Evolutionary conservation across 2,888 invertebrate genomes (phyloP).

Genomic region (Dicyrtomina minuta): DNA sequence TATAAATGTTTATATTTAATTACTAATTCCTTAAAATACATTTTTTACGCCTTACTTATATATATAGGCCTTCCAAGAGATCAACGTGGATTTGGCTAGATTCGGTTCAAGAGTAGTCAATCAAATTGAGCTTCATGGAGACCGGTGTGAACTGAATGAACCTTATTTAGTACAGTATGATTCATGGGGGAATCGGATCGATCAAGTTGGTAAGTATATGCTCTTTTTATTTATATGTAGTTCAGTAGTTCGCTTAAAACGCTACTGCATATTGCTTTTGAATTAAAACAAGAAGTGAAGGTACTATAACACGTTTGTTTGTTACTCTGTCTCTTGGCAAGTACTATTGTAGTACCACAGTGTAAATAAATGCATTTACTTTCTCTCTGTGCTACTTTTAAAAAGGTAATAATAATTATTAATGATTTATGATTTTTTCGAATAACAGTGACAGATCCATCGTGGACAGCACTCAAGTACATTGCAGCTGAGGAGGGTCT

Average conservation of each 20-base stretch:
- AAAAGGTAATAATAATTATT: neutral
- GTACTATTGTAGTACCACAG: too few relatives aligned
- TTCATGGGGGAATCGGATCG: conserved; percentile 61
- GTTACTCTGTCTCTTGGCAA: too few relatives aligned
- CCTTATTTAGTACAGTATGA: conserved; percentile 59
- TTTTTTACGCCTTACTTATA: neutral
- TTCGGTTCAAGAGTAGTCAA: conserved; percentile 59
- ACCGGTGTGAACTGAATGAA: conserved; percentile 59
- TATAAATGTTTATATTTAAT: too few relatives aligned
- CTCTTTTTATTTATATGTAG: neutral
- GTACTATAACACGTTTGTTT: neutral
- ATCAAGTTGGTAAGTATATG: conserved; percentile 56
- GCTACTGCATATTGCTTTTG: too few relatives aligned
- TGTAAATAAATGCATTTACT: too few relatives aligned
- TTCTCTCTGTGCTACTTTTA: too few relatives aligned
- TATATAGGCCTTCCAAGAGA: conserved; percentile 25
- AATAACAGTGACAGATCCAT: conserved; percentile 57
- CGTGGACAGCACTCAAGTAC: conserved; percentile 61
- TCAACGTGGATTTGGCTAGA: conserved; percentile 56
- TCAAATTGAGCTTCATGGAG: conserved; percentile 58
- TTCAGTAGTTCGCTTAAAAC: too few relatives aligned
- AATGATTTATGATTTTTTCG: neutral
- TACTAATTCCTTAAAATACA: too few relatives aligned
- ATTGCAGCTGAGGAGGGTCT: conserved; percentile 62
- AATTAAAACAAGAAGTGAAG: neutral